A percentile compares a stretch with the other conserved stretches of the same genome.
Conservation (phyloP, 2,113 vertebrate species). For the Actenoides lindsayi region DNA sequence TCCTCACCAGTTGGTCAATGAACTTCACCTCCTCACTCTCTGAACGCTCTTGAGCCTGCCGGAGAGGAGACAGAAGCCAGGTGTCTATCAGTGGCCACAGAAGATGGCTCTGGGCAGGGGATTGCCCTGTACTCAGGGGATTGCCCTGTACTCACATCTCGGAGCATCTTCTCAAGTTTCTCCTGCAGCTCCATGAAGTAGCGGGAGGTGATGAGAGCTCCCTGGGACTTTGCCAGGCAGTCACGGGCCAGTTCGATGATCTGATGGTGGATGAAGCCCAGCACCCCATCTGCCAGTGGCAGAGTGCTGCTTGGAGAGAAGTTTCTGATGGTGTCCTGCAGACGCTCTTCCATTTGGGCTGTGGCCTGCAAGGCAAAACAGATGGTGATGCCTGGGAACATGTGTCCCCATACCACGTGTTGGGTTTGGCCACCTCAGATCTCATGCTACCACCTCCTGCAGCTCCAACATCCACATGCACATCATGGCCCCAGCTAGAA, state of each 20-base stretch:
- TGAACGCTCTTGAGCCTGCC: constrained; percentile 90
- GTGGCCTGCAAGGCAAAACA: constrained; percentile 82
- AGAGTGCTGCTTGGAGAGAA: constrained; percentile 84
- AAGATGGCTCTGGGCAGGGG: not conserved
- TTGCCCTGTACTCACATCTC: constrained; percentile 78
- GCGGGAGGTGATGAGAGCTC: constrained; percentile 90
- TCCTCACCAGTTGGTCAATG: constrained; percentile 89
- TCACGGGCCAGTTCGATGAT: constrained; percentile 92
- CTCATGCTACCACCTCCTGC: not conserved
- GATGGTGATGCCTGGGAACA: not conserved
- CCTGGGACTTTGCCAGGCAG: constrained; percentile 93
- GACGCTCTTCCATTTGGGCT: constrained; percentile 94
- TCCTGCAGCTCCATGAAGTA: constrained; percentile 98
- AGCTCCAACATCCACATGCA: not conserved
- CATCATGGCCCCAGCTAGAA: not conserved
- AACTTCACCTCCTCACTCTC: constrained; percentile 93
- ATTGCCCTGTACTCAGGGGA: not conserved
- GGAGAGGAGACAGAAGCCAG: not conserved
- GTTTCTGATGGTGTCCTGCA: constrained; percentile 87
- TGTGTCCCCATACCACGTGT: fast-evolving
- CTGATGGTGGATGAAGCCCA: constrained; percentile 99
- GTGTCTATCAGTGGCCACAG: not conserved
- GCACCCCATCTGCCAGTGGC: constrained; percentile 90
- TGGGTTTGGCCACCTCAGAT: not conserved
- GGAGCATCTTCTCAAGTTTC: constrained; percentile 93